These are phyloP conservation scores for Cheirogaleus medius DNA, from an alignment of 2,113 vertebrate species.

Conservation along the genomic window DNA sequence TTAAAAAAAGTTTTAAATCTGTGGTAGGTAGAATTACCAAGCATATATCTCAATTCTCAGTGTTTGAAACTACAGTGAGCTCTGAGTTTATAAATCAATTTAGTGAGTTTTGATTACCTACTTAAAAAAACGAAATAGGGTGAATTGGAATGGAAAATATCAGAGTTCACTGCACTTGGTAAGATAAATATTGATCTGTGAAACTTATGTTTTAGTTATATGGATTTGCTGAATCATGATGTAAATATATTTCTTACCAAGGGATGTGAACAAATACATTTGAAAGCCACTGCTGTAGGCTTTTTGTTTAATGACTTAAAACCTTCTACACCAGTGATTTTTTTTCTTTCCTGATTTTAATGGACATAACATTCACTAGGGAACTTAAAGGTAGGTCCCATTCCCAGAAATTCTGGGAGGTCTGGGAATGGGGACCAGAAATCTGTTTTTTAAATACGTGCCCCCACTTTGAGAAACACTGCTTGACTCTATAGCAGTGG, in stretches of 20 bases:
- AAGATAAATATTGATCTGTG: constrained; percentile 18
- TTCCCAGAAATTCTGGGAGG: background rate
- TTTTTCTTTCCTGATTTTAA: constrained; percentile 6
- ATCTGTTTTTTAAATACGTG: background rate
- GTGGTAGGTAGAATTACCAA: background rate
- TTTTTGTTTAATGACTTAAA: constrained; percentile 33
- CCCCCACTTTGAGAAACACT: constrained; percentile 21
- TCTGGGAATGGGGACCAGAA: background rate
- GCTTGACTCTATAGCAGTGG: background rate
- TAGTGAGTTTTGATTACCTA: constrained; percentile 3
- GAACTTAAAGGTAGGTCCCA: constrained; percentile 9
- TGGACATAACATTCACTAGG: background rate
- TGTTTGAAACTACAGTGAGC: background rate
- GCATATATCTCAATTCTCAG: background rate
- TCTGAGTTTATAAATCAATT: constrained; percentile 32
- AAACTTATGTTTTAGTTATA: constrained; percentile 44
- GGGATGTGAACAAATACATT: background rate
- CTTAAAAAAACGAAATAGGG: constrained; percentile 39
- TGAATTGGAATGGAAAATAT: constrained; percentile 22
- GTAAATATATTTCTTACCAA: constrained; percentile 21
- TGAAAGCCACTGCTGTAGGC: background rate
- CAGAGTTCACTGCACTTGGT: background rate
- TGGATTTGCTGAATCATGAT: constrained; percentile 22
- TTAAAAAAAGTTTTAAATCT: constrained; percentile 29
- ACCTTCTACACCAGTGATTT: background rate